Base-by-base conservation (phyloP, 2,797 vertebrate species). In the Momotus momota region DNA sequence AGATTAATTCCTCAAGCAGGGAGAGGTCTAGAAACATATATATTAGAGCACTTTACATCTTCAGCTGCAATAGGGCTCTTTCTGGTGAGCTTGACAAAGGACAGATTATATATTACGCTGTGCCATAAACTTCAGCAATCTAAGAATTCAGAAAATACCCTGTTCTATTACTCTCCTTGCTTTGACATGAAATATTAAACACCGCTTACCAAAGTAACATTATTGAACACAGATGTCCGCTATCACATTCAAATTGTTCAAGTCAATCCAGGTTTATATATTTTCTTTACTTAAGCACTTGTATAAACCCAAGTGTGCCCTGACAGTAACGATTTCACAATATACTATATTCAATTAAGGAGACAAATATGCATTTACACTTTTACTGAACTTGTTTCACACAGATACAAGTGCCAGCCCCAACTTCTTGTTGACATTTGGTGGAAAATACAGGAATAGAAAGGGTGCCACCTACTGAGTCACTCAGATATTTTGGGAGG, bases 181-280 rank as follows among this genome's bases (percentile, higher is more conserved):
- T 97, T 97, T 98, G 98, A 98, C 98, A 97, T 98, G 98, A 98
- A 98, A 98, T 98, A 98, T 98, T 98, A 98, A 98, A 98, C 98
- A 98, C 94, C 40, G 93, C 97, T 97, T 98, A 98, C 96, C 95
- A 97, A 97, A 97, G 96, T 97, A 95, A 95, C 58, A 4, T 97
- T 98, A 98, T 98, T 98, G 97, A 97, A 98, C 93, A 96, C 98
- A 98, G 98, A 98, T 98, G 98, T 98, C 95, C 8, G 51, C 97
- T 98, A 98, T 98, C 97, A 97, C 97, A 92, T 97, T 97, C 96
- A 97, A 97, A 98, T 97, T 96, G 97, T 91, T 97, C 96, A 93
- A 98, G 97, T 98, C 97, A 97, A 97, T 97, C 97, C 94, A 57
- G 87, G 88, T 97, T 97, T 96, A 97, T 97, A 75, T 97, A 97